These are phyloP conservation scores for Paracentrotus lividus DNA, from an alignment of 53 echinoderm and acorn worm genomes.

Conservation along the genomic window DNA sequence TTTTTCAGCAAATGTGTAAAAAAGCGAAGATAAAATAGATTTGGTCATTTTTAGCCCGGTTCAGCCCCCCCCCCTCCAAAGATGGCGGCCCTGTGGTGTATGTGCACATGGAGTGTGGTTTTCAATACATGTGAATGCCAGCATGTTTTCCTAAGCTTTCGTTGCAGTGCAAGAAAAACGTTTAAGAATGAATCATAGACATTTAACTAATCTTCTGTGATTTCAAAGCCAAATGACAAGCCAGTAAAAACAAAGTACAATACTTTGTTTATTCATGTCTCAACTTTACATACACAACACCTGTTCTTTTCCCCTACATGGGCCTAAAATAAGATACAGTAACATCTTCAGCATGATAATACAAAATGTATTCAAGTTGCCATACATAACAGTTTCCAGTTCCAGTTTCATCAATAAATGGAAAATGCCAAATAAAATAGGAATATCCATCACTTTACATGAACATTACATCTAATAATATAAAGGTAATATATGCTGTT, in stretches of 20 bases:
- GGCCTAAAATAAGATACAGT: neutral
- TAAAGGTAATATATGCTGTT: neutral
- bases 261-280: neutral
- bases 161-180: too few species aligned
- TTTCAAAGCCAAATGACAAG: neutral
- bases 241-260: neutral
- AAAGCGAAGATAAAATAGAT: too few species aligned
- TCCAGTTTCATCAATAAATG: neutral
- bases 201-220: too few species aligned
- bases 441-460: neutral
- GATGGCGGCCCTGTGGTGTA: too few species aligned
- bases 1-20: too few species aligned
- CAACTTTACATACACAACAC: constrained; percentile 18
- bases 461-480: neutral
- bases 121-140: too few species aligned
- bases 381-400: neutral
- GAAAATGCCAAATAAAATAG: neutral
- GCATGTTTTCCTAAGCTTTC: too few species aligned
- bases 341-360: neutral
- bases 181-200: too few species aligned
- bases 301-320: neutral
- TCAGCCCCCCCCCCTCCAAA: too few species aligned
- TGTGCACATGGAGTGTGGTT: too few species aligned
- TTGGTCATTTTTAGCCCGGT: too few species aligned
- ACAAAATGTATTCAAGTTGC: neutral